phyloP scores from a whole-genome alignment of 2,113 vertebrate genomes.

The Poicephalus gulielmi region DNA sequence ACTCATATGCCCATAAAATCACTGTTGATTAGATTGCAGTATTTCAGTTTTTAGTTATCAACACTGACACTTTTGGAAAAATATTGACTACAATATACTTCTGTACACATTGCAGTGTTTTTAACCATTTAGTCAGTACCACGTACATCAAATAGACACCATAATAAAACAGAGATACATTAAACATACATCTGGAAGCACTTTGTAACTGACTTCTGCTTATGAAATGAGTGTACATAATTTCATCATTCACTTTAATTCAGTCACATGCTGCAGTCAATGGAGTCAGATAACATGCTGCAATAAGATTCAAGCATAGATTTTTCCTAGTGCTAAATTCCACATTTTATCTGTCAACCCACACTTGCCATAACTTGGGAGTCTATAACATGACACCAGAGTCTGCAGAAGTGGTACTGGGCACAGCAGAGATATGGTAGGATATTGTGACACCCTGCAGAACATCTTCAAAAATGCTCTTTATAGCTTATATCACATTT shows the following conservation, averaged over 20 bases:
- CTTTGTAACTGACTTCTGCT: constrained; percentile 65
- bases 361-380: not conserved
- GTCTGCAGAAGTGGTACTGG: not conserved
- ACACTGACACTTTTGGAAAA: constrained; percentile 62
- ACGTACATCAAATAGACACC: constrained; percentile 61
- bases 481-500: too few species aligned
- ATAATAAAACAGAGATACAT: constrained; percentile 67
- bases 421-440: not conserved
- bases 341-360: not conserved
- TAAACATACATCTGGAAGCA: constrained; percentile 68
- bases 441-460: not conserved
- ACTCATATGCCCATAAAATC: constrained; percentile 61
- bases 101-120: constrained; percentile 56
- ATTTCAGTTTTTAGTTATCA: constrained; percentile 71
- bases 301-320: constrained; percentile 27
- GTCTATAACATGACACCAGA: not conserved
- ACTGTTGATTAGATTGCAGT: constrained; percentile 64
- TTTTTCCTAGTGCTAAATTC: not conserved
- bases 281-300: constrained; percentile 28
- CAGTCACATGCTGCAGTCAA: constrained; percentile 49
- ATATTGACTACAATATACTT: constrained; percentile 57
- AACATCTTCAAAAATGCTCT: not conserved
- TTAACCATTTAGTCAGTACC: constrained; percentile 64
- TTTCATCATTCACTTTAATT: constrained; percentile 68
- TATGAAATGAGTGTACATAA: constrained; percentile 64